phyloP scores from a whole-genome alignment of 2,888 invertebrate species.

The Nemotelus pantherinus region DNA sequence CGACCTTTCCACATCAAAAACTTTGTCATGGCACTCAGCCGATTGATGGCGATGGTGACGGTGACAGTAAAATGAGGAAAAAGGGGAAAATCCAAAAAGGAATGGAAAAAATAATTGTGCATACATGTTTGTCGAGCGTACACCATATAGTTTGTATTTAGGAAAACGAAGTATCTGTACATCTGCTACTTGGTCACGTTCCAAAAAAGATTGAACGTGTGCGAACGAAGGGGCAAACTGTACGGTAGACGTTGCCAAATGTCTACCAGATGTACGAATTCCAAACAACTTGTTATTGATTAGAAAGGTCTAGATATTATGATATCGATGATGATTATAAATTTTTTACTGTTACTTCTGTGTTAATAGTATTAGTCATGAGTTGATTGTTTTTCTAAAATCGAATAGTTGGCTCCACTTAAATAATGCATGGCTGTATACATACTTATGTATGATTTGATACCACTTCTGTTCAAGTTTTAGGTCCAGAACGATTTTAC shows the following conservation, averaged over 20 bases:
- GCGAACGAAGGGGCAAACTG: constrained; percentile 37
- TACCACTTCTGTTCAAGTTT: no score
- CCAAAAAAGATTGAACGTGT: constrained; percentile 46
- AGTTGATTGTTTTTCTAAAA: no score
- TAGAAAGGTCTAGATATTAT: background rate
- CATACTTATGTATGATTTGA: no score
- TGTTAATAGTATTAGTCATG: no score
- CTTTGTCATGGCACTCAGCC: no score
- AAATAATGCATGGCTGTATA: no score
- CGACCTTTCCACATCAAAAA: no score
- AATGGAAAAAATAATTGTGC: constrained; percentile 19
- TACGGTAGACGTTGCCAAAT: constrained; percentile 49
- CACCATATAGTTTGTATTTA: background rate
- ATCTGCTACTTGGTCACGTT: constrained; percentile 51
- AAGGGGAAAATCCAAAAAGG: constrained; percentile 34
- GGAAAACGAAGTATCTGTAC: constrained; percentile 44
- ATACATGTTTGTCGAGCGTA: background rate
- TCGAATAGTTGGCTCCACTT: no score
- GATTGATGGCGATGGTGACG: constrained; percentile 4
- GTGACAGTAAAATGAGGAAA: constrained; percentile 13
- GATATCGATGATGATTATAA: no score
- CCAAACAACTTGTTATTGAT: background rate
- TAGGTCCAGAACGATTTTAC: no score
- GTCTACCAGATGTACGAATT: constrained; percentile 15
- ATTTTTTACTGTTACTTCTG: no score